Base-by-base conservation (phyloP, 2,888 invertebrate genomes). In the Lagria hirta region DNA sequence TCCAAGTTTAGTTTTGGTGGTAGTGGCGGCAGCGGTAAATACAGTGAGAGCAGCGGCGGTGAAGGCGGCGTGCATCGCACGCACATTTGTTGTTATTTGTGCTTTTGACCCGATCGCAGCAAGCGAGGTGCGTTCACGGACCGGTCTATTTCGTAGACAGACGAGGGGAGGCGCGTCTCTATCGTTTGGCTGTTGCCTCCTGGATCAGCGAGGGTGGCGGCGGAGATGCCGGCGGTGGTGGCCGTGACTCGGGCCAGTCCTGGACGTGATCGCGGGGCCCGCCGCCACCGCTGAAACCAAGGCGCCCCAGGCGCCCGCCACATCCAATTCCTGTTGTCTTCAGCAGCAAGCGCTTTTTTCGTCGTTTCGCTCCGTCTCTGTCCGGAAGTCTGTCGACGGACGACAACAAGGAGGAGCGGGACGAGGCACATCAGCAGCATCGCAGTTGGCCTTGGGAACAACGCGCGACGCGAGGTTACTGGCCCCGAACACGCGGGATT, bases 61-160 rank as follows among this genome's bases (percentile, higher is more conserved):
- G 38, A 23, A 8, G 24, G 37, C 41, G 45, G 46, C 64, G 66
- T 64, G 65, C 54, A 74, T 74, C 74, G 74, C 77, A 76, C 77
- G 79, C 79, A 78, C 78, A 78, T 79, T 80, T 82, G 81, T 82
- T 82, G 77, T 82, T 82, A 81, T 82, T 82, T 82, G 76, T 79
- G 77, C 78, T 79, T 57, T 79, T 79, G 78, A 79, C 73, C 77
- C 75, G 68, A 66, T 67, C 61, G 57, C 51, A 49, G 51, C 51
- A 57, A 54, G 55, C 75, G n/a, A 43, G 42, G 55, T 51, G 52
- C 55, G 61, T 58, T 35, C 68, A 68, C 71, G 73, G 75, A 69
- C 65, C 71, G 74, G 73, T 75, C 73, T 74, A 75, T 74, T 73
- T 47, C 48, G 44, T 73, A 48, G 48, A 46, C 43, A 52, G 58